These are phyloP conservation scores for Atethmia centrago DNA, from an alignment of 2,888 invertebrate species.

Conservation along the genomic window DNA sequence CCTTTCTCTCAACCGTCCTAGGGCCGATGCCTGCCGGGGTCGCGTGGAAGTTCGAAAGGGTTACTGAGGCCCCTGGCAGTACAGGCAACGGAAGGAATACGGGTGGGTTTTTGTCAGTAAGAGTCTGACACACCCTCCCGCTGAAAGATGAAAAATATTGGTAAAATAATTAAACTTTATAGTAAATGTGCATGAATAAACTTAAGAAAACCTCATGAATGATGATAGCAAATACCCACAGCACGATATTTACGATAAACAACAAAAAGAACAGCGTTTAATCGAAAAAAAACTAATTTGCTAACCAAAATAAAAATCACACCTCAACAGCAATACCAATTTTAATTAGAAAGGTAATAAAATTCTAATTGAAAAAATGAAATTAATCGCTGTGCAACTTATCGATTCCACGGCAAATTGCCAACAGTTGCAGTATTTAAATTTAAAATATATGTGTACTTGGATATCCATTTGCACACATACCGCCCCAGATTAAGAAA, in stretches of 20 bases:
- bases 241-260: neutral
- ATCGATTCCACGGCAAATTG: conserved; percentile 10
- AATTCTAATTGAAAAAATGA: conserved; percentile 7
- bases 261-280: neutral
- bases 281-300: conserved; percentile 2
- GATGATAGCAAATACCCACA: neutral
- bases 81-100: too few relatives aligned
- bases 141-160: too few relatives aligned
- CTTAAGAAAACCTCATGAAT: too few relatives aligned
- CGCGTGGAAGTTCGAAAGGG: too few relatives aligned
- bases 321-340: neutral
- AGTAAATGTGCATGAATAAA: too few relatives aligned
- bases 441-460: neutral
- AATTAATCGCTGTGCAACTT: conserved; percentile 1
- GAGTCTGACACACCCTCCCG: too few relatives aligned
- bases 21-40: too few relatives aligned
- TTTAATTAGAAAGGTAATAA: conserved; percentile 24
- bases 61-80: too few relatives aligned
- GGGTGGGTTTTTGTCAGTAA: too few relatives aligned
- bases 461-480: neutral
- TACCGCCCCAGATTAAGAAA: neutral
- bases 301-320: neutral
- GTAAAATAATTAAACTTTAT: too few relatives aligned
- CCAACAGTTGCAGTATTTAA: conserved; percentile 8
- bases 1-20: too few relatives aligned